phyloP scores from a whole-genome alignment of 2,888 invertebrate species.

The Coelinius sp. region DNA sequence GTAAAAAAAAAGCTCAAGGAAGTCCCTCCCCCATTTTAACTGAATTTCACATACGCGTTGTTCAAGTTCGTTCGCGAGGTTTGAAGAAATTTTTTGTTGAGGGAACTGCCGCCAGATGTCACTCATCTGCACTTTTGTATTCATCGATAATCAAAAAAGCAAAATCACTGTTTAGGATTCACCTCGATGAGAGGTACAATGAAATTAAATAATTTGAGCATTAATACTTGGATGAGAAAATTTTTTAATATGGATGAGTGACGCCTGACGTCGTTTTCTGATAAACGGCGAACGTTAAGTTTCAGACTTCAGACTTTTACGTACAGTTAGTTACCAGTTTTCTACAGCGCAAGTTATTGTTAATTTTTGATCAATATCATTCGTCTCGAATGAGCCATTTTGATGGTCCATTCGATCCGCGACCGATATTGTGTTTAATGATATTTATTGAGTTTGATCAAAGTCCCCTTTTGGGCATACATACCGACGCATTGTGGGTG shows the following conservation, averaged over 20 bases:
- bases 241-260: not conserved
- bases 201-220: not conserved
- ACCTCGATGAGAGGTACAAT: not conserved
- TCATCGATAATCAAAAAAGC: not conserved
- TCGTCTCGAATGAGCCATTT: slow-evolving; percentile 38
- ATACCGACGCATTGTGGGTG: slow-evolving; percentile 67
- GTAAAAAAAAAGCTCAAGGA: slow-evolving; percentile 36
- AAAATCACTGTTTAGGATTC: not conserved
- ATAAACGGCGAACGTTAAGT: slow-evolving; percentile 61
- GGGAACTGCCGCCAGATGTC: slow-evolving; percentile 14
- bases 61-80: slow-evolving; percentile 67
- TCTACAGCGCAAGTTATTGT: slow-evolving; percentile 68
- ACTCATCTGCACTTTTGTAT: not conserved
- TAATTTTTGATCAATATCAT: slow-evolving; percentile 58
- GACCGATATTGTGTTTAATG: slow-evolving; percentile 54
- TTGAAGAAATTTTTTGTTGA: slow-evolving; percentile 40
- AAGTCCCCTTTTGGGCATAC: slow-evolving; percentile 71
- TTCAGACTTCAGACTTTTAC: slow-evolving; percentile 65
- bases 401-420: slow-evolving; percentile 39
- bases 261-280: slow-evolving; percentile 34
- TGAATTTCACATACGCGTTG: slow-evolving; percentile 68
- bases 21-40: slow-evolving; percentile 53
- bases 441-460: slow-evolving; percentile 69
- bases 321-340: slow-evolving; percentile 66
- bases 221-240: not conserved